phyloP scores from a whole-genome alignment of 2,113 vertebrate species.

The Bubo blakistoni region DNA sequence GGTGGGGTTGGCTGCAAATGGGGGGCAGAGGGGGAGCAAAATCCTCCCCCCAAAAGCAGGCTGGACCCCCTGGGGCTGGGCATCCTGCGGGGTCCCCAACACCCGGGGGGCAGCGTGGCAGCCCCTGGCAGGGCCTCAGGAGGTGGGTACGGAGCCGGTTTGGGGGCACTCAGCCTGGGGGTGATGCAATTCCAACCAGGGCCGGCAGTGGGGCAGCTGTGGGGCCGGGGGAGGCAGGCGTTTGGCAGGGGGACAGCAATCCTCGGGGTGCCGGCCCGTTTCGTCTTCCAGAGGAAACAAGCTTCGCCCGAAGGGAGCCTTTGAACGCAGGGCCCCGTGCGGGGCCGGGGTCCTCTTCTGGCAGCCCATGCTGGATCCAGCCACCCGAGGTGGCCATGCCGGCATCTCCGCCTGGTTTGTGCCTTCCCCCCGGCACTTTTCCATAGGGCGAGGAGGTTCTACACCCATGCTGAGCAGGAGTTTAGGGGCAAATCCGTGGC shows the following conservation, averaged over 20 bases:
- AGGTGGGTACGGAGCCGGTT: not conserved
- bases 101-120: accelerated
- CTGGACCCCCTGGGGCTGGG: not conserved
- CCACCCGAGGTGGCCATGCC: not conserved
- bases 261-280: not conserved
- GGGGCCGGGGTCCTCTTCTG: not conserved
- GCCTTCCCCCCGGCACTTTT: not conserved
- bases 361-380: not conserved
- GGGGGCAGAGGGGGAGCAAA: not conserved
- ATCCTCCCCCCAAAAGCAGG: not conserved
- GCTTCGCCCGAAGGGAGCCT: not conserved
- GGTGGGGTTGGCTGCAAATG: not conserved
- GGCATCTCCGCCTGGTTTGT: accelerated
- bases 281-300: conserved; percentile 49
- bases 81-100: accelerated
- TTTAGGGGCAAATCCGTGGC: not conserved
- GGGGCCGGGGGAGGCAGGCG: not conserved
- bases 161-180: not conserved
- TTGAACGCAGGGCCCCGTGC: not conserved
- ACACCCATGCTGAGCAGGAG: not conserved
- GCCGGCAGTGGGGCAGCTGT: not conserved
- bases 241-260: conserved; percentile 31
- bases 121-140: not conserved
- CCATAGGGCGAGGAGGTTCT: not conserved
- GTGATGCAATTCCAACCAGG: accelerated